Evolutionary conservation across 2,113 vertebrate species (phyloP).

Genomic region (Megaceryle maxima): DNA sequence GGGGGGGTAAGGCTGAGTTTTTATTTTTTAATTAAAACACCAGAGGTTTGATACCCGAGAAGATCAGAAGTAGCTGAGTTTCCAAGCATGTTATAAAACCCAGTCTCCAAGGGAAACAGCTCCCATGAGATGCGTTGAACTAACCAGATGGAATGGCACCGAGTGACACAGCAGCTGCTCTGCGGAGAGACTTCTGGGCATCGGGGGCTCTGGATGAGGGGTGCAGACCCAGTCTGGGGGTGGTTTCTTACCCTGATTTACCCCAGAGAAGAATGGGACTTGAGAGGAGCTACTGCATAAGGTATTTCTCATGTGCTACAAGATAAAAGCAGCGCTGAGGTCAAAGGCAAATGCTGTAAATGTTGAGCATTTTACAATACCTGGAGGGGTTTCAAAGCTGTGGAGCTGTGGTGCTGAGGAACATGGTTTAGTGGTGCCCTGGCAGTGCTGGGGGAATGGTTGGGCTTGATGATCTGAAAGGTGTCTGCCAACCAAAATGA

Average conservation of each 20-base stretch:
- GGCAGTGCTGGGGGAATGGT: not conserved
- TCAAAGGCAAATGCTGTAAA: not conserved
- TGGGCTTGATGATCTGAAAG: not conserved
- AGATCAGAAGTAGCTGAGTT: not conserved
- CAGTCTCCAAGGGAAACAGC: not conserved
- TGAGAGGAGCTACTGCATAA: not conserved
- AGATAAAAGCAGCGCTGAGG: not conserved
- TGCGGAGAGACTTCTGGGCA: not conserved
- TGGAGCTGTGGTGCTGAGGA: not conserved
- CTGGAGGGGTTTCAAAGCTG: not conserved
- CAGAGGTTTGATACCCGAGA: not conserved
- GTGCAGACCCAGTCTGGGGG: not conserved
- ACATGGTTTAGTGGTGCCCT: not conserved
- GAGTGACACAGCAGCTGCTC: not conserved
- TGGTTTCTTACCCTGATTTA: not conserved
- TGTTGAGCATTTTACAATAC: rapidly evolving
- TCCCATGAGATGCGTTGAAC: not conserved
- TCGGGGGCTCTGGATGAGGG: not conserved
- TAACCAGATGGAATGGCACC: rapidly evolving
- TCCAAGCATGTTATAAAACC: not conserved
- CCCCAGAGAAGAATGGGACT: not conserved
- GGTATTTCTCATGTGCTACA: not conserved
- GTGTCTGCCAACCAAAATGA: not conserved
- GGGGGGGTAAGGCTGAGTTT: not conserved
- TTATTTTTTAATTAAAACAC: not conserved